Conservation (phyloP, 2,113 vertebrate species). For the Plecotus auritus region DNA sequence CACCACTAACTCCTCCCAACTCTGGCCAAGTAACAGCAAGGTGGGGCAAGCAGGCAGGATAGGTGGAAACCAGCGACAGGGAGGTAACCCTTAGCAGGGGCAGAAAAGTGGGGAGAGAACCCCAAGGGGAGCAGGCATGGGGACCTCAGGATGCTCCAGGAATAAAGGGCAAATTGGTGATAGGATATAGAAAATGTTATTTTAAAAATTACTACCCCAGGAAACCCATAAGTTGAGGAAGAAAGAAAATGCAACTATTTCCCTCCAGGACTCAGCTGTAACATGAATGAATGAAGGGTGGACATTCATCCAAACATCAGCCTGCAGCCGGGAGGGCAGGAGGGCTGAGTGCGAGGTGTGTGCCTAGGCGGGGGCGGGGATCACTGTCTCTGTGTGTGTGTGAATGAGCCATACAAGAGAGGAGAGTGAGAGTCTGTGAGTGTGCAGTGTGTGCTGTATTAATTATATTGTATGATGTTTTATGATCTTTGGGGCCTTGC, state of each 20-base stretch:
- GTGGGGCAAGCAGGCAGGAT: rapidly evolving
- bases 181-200: rapidly evolving
- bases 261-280: rapidly evolving
- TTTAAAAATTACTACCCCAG: neutral
- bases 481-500: neutral
- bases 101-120: too few species aligned
- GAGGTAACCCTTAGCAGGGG: rapidly evolving
- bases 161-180: rapidly evolving
- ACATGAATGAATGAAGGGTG: rapidly evolving
- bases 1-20: neutral
- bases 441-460: rapidly evolving
- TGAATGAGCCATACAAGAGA: neutral
- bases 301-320: rapidly evolving
- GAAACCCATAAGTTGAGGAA: rapidly evolving
- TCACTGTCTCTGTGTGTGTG: neutral
- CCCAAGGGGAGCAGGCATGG: rapidly evolving
- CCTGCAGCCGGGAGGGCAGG: rapidly evolving
- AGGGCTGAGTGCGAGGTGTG: rapidly evolving
- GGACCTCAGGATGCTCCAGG: neutral
- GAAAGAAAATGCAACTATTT: rapidly evolving
- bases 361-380: rapidly evolving
- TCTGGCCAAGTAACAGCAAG: neutral
- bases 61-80: neutral
- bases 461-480: rapidly evolving
- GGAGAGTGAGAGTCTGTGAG: neutral